phyloP scores from a whole-genome alignment of 2,888 invertebrate genomes.

The Euphydryas editha region DNA sequence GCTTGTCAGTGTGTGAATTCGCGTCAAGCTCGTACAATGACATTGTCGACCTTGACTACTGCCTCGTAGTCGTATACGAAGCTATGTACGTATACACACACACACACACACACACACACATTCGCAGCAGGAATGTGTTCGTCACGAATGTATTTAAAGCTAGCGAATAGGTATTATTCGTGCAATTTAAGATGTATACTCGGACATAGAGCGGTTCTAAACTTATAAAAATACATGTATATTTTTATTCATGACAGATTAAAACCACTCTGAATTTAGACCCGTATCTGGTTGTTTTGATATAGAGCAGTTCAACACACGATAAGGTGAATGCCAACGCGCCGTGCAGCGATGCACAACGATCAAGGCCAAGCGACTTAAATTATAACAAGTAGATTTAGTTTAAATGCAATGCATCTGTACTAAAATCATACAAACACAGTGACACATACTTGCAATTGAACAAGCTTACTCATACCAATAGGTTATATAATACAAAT shows the following conservation, averaged over 20 bases:
- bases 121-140: slow-evolving; percentile 64
- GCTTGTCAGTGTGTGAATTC: slow-evolving; percentile 62
- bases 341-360: slow-evolving; percentile 62
- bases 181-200: slow-evolving; percentile 52
- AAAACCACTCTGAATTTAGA: slow-evolving; percentile 51
- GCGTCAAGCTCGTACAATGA: slow-evolving; percentile 79
- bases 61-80: slow-evolving; percentile 65
- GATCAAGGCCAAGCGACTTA: slow-evolving; percentile 67
- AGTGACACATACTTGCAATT: slow-evolving; percentile 23
- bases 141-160: slow-evolving; percentile 65
- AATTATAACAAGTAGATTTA: slow-evolving; percentile 32
- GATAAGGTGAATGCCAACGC: slow-evolving; percentile 74
- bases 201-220: slow-evolving; percentile 34
- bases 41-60: slow-evolving; percentile 81
- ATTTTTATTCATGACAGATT: slow-evolving; percentile 47
- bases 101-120: too few species aligned
- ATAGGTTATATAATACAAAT: slow-evolving; percentile 4
- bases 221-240: slow-evolving; percentile 42
- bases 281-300: slow-evolving; percentile 54
- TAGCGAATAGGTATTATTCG: slow-evolving; percentile 59
- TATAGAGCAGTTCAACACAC: slow-evolving; percentile 79
- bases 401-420: slow-evolving; percentile 19
- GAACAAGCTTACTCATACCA: slow-evolving; percentile 4
- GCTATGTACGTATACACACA: slow-evolving; percentile 44
- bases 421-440: slow-evolving; percentile 33